Evolutionary conservation across 1,140 invertebrate genomes (phyloP).

Genomic region (Drosophila varians): DNA sequence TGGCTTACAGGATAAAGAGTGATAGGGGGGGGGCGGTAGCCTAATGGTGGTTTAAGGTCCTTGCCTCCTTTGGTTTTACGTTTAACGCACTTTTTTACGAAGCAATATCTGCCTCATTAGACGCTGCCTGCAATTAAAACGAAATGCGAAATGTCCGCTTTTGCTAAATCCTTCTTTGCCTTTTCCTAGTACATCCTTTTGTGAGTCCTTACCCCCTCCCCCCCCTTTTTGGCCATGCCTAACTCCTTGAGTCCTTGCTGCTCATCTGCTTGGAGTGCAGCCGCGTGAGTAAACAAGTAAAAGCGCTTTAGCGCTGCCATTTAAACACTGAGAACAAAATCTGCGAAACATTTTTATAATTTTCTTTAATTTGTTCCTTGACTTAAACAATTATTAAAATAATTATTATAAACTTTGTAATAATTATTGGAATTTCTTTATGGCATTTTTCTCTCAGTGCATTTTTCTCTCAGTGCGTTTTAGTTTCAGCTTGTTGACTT

Average conservation of each 20-base stretch:
- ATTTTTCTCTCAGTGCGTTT: background rate
- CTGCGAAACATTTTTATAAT: background rate
- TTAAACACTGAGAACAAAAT: background rate
- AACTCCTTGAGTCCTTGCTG: background rate
- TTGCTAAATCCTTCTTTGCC: conserved; percentile 1
- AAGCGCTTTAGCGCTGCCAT: conserved; percentile 7
- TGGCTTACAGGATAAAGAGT: background rate
- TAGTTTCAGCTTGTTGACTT: conserved; percentile 34
- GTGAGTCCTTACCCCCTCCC: background rate
- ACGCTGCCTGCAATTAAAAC: conserved; percentile 44
- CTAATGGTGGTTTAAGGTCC: conserved; percentile 26
- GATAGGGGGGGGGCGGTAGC: background rate
- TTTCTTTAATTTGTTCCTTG: background rate
- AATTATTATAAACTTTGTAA: no score
- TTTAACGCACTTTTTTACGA: conserved; percentile 64
- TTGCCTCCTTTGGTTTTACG: conserved; percentile 7
- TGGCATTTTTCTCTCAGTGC: no score
- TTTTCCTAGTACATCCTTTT: background rate
- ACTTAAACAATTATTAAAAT: background rate
- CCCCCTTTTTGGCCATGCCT: background rate
- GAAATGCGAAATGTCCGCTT: conserved; percentile 29
- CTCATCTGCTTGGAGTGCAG: conserved; percentile 3
- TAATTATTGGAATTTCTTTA: no score
- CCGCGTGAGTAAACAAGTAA: conserved; percentile 8
- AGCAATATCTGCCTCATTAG: conserved; percentile 62